Evolutionary conservation across 92 coral and sea anemone genomes (phyloP), one percentile per base, ranked within the genome.

Genomic region (Plumapathes pennacea): DNA sequence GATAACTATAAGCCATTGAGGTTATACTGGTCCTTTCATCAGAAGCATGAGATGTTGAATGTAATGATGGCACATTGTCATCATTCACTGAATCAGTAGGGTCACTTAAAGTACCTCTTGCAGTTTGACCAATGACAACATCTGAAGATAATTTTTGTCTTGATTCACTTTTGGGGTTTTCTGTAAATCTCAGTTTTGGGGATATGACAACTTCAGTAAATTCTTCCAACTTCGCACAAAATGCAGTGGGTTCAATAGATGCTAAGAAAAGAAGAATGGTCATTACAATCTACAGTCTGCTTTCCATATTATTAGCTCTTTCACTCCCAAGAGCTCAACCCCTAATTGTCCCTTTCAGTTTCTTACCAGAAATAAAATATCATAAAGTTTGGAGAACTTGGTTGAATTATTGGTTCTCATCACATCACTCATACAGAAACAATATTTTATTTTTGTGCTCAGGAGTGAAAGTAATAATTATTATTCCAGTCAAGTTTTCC

Each of bases 171-270:
- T 68, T 18, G 27, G 12, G 44, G 38, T 29, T 19, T 0, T 24
- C 50, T 33, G 33, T 18, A 7, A 22, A 48, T 70, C 89, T 76
- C 59, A 62, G 27, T 60, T 77, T 81, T 30, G 92, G 86, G 10
- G 90, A 61, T 25, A 92, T 52, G 22, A 79, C 54, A n/a, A 92
- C 87, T 46, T 92, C 94, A 6, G 98, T 88, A 43, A 84, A 84
- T 69, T 92, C 94, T 31, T 88, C 94, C 33, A 92, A 67, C 38
- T 74, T 72, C 20, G 78, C 66, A 61, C 89, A 92, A 5, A 40
- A 27, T 46, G 79, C 66, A 8, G 11, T 31, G 14, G 98, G 98
- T 55, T 73, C 83, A 21, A 78, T 60, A 9, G 50, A 62, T 22
- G 71, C 98, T 92, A 28, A 15, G 5, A 49, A 5, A 8, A 3